Evolutionary conservation across 1,140 invertebrate genomes (phyloP), one percentile per base, ranked within the genome.

Genomic region (Hetaerina americana): DNA sequence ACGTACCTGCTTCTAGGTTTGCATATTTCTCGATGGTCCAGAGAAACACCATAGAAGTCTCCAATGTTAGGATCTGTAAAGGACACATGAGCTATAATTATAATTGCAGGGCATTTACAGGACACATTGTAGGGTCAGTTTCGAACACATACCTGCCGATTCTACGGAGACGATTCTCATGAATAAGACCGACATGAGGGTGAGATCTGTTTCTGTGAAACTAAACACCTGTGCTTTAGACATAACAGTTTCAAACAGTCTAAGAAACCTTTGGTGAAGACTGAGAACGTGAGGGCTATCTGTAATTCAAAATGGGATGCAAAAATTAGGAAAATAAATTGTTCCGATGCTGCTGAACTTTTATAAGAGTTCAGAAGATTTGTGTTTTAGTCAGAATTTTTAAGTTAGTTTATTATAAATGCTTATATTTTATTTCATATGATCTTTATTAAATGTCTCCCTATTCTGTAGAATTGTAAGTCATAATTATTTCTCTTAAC

Each of bases 1-100:
- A 74, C 28, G 68, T 74, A 79, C 77, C 78, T 77, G 69, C 85
- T 85, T 24, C 86, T 83, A 0, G 88, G 88, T 77, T 90, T 90
- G 80, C 88, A 90, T 72, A 90, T 89, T 79, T 90, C 87, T 26
- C 88, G 78, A 78, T 90, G 88, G 78, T 90, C 88, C 67, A 90
- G 80, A 0, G 85, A 85, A 27, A 89, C 87, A 15, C 86, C 88
- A 73, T 84, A 86, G 40, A 88, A 81, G 26, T 84, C 81, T 1
- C 88, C 89, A 66, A 89, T 82, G 25, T 87, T 88, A 0, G 87
- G 86, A 83, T 90, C 88, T 89, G 77, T 5, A 80, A 80, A 18
- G 10, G 22, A 57, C n/a, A n/a, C 1, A 5, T 27, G 0, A 15
- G 3, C 49, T n/a, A 57, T 66, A 71, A 57, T 31, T 72, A 66